Percentiles rank a stretch among this genome's conserved stretches.
phyloP scores from a whole-genome alignment of 1,140 invertebrate genomes.

The Heliconius hermathena region DNA sequence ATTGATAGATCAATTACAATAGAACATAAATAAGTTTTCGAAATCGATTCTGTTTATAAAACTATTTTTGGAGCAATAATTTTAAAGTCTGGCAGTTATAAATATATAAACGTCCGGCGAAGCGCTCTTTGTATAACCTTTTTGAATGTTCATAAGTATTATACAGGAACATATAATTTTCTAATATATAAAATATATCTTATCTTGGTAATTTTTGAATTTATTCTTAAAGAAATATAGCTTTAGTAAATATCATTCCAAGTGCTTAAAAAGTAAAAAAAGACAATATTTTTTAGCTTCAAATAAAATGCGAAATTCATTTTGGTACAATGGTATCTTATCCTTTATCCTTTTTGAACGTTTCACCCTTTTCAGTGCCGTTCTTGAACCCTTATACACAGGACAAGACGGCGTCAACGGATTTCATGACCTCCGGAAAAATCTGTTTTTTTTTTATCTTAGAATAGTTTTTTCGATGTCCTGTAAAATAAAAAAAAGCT shows the following conservation, averaged over 20 bases:
- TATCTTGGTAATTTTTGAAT: too few species aligned
- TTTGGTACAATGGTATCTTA: background rate
- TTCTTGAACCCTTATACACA: constrained; percentile 73
- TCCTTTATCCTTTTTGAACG: constrained; percentile 1
- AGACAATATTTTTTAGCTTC: too few species aligned
- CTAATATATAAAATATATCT: too few species aligned
- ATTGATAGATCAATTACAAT: constrained; percentile 24
- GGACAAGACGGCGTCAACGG: constrained; percentile 72
- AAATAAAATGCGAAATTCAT: background rate
- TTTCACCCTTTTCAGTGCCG: constrained; percentile 48
- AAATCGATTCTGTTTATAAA: constrained; percentile 16
- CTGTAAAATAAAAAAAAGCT: constrained; percentile 30
- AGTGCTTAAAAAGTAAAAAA: too few species aligned
- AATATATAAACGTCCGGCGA: constrained; percentile 5
- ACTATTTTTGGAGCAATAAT: constrained; percentile 22
- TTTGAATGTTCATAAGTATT: background rate
- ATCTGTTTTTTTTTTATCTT: constrained; percentile 43
- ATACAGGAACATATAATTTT: background rate
- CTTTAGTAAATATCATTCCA: too few species aligned
- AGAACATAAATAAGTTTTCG: constrained; percentile 7
- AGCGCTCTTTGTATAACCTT: background rate
- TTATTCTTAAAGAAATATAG: too few species aligned
- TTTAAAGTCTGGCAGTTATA: constrained; percentile 15
- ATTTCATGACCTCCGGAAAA: constrained; percentile 51
- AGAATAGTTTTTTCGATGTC: constrained; percentile 48